Conservation (phyloP, 1,140 invertebrate genomes). For the Hormaphis cornu region DNA sequence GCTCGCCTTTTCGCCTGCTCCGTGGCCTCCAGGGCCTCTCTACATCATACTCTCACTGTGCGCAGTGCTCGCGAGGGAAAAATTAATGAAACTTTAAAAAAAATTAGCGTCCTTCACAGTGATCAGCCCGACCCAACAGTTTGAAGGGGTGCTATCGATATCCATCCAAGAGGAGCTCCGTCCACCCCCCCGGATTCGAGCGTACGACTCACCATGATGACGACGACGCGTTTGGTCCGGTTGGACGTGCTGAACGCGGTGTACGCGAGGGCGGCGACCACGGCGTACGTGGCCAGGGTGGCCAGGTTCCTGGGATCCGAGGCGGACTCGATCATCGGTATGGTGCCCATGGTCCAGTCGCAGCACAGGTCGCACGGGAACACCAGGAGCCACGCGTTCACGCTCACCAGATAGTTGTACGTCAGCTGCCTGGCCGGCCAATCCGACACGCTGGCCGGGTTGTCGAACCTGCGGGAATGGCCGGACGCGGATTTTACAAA, state of each 20-base stretch:
- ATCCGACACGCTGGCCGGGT: conserved; percentile 74
- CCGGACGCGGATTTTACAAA: no score
- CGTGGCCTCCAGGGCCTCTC: no score
- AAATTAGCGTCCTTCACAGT: no score
- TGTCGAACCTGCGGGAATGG: conserved; percentile 69
- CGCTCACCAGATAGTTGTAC: conserved; percentile 81
- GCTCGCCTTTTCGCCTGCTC: no score
- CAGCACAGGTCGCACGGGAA: conserved; percentile 86
- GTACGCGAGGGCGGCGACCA: conserved; percentile 53
- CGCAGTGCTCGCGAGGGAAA: no score
- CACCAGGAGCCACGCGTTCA: conserved; percentile 83
- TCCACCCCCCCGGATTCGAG: no score
- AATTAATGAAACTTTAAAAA: no score
- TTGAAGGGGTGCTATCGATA: no score
- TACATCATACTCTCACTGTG: no score
- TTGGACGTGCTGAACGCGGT: conserved; percentile 58
- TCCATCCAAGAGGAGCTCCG: no score
- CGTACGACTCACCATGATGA: conserved; percentile 66
- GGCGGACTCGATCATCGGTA: conserved; percentile 73
- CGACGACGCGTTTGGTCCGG: conserved; percentile 57
- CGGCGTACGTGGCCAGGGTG: conserved; percentile 62
- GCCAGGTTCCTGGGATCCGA: conserved; percentile 74
- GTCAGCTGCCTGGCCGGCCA: conserved; percentile 77
- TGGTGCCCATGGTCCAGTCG: conserved; percentile 98
- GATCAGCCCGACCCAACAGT: no score